Base-by-base conservation (phyloP, 2,888 invertebrate genomes). In the Hypomecis atomaria region DNA sequence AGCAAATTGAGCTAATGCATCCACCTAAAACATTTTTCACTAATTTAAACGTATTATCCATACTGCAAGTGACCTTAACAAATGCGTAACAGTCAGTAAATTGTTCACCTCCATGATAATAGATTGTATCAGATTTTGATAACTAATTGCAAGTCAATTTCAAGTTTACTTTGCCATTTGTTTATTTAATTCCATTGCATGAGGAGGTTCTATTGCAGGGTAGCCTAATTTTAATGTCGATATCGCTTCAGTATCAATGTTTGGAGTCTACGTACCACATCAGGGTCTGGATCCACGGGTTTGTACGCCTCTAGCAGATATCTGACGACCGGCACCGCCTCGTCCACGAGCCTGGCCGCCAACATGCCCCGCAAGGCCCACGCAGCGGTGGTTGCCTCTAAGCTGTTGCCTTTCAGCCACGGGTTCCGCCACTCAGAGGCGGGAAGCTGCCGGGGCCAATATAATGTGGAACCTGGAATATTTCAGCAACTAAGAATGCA, bases 321-420 rank as follows among this genome's bases (percentile, higher is more conserved):
- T 10, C 85, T 78, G n/a, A 86, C 88, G 4, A 88, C 89, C 0
- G 90, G 89, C 50, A 86, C 77, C 10, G 90, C 85, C 43, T 88
- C 85, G 23, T 89, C 88, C 5, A 83, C 53, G 11, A 86, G 81
- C 23, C 86, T 79, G 34, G 85, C 81, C 1, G 82, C 92, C 10
- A 95, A 78, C 81, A 95, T 95, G 0, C 97, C 95, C 60, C 98
- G 91, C 61, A 99, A 89, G 0, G 96, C 96, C 86, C 99, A 99
- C 0, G 98, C 95, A 0, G 99, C 98, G 74, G 97, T 97, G 85
- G 97, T 97, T 5, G 99, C 91, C 73, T 88, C 89, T 42, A 89
- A 66, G 58, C 85, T 90, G 78, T 90, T 91, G 59, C 82, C 85
- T 38, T 74, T 79, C 68, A 87, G 76, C 90, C 93, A 92, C 0